Evolutionary conservation across 2,888 invertebrate genomes (phyloP).

Genomic region (Mythimna vitellina): DNA sequence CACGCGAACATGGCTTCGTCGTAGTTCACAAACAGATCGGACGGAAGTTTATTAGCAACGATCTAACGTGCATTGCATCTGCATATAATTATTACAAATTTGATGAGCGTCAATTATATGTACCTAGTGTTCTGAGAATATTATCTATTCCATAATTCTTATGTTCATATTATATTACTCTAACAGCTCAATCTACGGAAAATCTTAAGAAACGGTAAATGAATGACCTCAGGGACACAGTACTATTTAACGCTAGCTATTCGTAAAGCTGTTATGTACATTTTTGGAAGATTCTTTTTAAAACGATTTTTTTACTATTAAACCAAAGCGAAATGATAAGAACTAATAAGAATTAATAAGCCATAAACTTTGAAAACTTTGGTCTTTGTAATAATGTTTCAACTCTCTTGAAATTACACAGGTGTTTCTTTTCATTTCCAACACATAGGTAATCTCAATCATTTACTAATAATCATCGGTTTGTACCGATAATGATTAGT

Average conservation of each 20-base stretch:
- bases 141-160: not conserved
- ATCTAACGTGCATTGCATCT: conserved; percentile 70
- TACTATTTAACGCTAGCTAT: too few relatives aligned
- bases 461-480: not conserved
- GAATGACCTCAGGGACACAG: not conserved
- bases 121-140: not conserved
- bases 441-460: not conserved
- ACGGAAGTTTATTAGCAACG: conserved; percentile 75
- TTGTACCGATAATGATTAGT: too few relatives aligned
- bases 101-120: conserved; percentile 43
- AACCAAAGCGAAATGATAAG: not conserved
- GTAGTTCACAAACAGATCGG: conserved; percentile 71
- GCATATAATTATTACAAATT: conserved; percentile 71
- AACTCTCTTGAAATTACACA: not conserved
- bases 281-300: too few relatives aligned
- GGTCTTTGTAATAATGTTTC: not conserved
- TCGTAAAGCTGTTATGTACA: too few relatives aligned
- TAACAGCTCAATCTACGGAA: not conserved
- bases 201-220: not conserved
- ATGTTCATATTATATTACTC: not conserved
- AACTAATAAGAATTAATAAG: not conserved
- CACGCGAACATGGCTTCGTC: conserved; percentile 77
- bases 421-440: not conserved
- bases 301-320: not conserved
- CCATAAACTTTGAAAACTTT: not conserved